Evolutionary conservation across 2,888 invertebrate genomes (phyloP).

Genomic region (Didymodactylos carnosus): DNA sequence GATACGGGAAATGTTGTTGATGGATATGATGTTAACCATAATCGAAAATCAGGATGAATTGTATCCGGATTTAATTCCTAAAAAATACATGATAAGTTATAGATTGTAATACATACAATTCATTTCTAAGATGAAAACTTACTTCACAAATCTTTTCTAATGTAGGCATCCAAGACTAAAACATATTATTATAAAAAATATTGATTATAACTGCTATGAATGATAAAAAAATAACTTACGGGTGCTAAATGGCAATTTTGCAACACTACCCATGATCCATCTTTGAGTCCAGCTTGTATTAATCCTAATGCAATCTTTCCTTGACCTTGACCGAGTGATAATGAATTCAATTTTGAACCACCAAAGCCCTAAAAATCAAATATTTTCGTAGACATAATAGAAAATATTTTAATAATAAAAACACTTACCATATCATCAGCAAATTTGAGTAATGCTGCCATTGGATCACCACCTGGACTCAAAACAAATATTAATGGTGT

Average conservation of each 20-base stretch:
- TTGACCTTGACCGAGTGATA: slow-evolving; percentile 37
- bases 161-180: slow-evolving; percentile 37
- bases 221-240: no score
- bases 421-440: slow-evolving; percentile 33
- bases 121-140: not conserved
- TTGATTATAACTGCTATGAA: no score
- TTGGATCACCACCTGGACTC: slow-evolving; percentile 37
- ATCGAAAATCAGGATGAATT: slow-evolving; percentile 35
- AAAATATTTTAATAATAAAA: not conserved
- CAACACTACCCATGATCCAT: slow-evolving; percentile 36
- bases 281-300: slow-evolving; percentile 33
- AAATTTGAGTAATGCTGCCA: slow-evolving; percentile 35
- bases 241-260: slow-evolving; percentile 38
- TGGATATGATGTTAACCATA: slow-evolving; percentile 37
- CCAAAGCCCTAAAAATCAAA: slow-evolving; percentile 30
- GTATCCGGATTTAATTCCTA: slow-evolving; percentile 30
- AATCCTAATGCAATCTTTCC: no score
- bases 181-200: no score
- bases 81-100: slow-evolving; percentile 19
- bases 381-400: no score
- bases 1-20: slow-evolving; percentile 33
- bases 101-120: not conserved
- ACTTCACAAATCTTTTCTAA: slow-evolving; percentile 35
- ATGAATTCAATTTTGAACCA: slow-evolving; percentile 34
- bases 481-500: slow-evolving; percentile 36